phyloP scores from a whole-genome alignment of 2,113 vertebrate genomes.

The Esox niger region DNA sequence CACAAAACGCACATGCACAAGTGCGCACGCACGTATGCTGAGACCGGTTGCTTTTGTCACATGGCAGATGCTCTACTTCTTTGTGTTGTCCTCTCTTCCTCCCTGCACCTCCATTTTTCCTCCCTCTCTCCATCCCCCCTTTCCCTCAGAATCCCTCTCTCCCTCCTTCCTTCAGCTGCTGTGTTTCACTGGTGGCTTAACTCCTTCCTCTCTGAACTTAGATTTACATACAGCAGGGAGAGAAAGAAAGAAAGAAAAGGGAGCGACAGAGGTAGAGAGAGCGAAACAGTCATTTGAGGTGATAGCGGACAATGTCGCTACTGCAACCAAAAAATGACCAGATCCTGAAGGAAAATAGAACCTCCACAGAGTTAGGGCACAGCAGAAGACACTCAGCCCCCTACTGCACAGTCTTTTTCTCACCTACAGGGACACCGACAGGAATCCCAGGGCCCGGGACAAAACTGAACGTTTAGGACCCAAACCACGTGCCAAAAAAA shows the following conservation, averaged over 20 bases:
- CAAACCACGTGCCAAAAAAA: no score
- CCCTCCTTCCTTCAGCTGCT: neutral
- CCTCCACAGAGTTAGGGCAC: neutral
- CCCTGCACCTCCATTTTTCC: constrained; percentile 15
- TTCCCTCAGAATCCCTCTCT: constrained; percentile 5
- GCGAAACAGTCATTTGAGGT: constrained; percentile 25
- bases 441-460: no score
- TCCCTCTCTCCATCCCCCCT: no score
- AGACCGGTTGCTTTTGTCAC: constrained; percentile 42
- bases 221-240: neutral
- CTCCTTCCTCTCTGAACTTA: neutral
- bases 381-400: constrained; percentile 6
- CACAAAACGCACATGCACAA: constrained; percentile 27
- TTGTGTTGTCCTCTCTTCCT: neutral
- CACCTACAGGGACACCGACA: no score
- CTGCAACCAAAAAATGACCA: constrained; percentile 8
- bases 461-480: no score
- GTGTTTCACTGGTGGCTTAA: constrained; percentile 20
- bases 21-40: constrained; percentile 18
- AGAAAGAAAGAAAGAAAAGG: neutral
- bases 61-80: neutral
- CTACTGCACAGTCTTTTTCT: no score
- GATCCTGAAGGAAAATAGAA: neutral
- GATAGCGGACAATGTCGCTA: constrained; percentile 9
- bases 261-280: neutral